Evolutionary conservation across 2,113 vertebrate genomes (phyloP).

Genomic region (Burhinus oedicnemus): DNA sequence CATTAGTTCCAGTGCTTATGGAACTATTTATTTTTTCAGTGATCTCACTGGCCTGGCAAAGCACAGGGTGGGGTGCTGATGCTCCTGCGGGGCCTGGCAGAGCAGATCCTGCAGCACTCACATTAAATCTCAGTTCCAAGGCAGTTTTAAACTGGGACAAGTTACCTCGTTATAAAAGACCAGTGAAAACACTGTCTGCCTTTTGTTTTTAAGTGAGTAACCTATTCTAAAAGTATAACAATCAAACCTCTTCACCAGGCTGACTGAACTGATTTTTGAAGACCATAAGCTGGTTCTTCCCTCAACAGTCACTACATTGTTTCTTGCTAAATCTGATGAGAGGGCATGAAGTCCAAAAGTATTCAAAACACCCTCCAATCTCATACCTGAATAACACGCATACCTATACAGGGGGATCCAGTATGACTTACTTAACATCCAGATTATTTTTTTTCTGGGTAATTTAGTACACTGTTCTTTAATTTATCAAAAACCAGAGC

Average conservation of each 20-base stretch:
- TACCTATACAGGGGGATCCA: neutral
- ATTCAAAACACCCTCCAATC: neutral
- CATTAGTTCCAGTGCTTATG: constrained; percentile 30
- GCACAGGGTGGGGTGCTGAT: neutral
- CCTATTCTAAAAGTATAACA: fast-evolving
- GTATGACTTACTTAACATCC: neutral
- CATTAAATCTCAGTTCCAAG: neutral
- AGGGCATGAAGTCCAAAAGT: neutral
- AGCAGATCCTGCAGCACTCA: neutral
- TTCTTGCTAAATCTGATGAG: neutral
- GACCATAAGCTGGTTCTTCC: neutral
- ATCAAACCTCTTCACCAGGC: neutral
- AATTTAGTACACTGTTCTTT: neutral
- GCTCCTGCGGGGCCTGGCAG: neutral
- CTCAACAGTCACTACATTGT: neutral
- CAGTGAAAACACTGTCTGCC: neutral
- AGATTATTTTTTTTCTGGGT: neutral
- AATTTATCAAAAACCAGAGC: neutral
- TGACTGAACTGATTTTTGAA: neutral
- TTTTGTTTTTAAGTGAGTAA: neutral
- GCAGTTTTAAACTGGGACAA: neutral
- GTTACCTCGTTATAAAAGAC: neutral
- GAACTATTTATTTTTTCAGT: constrained; percentile 46
- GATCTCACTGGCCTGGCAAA: constrained; percentile 34
- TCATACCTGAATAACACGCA: neutral